Evolutionary conservation across 2,113 vertebrate species (phyloP), one percentile per base, ranked within the genome.

Genomic region (Pyxicephalus adspersus): DNA sequence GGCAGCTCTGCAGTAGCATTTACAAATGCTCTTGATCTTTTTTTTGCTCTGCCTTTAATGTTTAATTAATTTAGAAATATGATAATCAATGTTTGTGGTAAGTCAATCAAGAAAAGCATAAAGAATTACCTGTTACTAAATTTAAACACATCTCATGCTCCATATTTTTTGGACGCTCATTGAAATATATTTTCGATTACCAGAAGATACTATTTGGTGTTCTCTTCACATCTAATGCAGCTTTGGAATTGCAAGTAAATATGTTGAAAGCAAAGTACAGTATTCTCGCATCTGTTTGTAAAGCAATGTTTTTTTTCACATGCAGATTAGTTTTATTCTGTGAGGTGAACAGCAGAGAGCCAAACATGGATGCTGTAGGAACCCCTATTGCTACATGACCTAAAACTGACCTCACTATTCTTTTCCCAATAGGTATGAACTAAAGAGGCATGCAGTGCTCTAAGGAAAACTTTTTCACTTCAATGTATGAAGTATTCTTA

Each of bases 31-130:
- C 70, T 81, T 81, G 79, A 81, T 81, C 79, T 74, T 61, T 72
- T 16, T 52, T 61, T 81, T 55, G 61, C 60, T 81, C 19, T 55
- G 58, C 63, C 70, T 65, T 81, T 81, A 81, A 81, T 81, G 70
- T 81, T 81, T 81, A 74, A 81, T 73, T 74, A 34, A 81, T 81
- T 73, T 81, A 54, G 28, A 65, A 81, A 81, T 81, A 74, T 81
- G 79, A 74, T 81, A 81, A 81, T 81, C 61, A 81, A 74, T 55
- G 61, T 64, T 73, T 71, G 52, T 29, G 28, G 28, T 38, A 81
- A 81, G 70, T 74, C 70, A 74, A 81, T 81, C 61, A 81, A 28
- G 23, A 57, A 31, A 13, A 6, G 19, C 67, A 31, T 55, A 2
- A 26, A 65, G 29, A 65, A 73, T 55, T 65, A 57, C 28, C 28